phyloP scores from a whole-genome alignment of 2,113 vertebrate species.

The Planiliza haematocheilus region DNA sequence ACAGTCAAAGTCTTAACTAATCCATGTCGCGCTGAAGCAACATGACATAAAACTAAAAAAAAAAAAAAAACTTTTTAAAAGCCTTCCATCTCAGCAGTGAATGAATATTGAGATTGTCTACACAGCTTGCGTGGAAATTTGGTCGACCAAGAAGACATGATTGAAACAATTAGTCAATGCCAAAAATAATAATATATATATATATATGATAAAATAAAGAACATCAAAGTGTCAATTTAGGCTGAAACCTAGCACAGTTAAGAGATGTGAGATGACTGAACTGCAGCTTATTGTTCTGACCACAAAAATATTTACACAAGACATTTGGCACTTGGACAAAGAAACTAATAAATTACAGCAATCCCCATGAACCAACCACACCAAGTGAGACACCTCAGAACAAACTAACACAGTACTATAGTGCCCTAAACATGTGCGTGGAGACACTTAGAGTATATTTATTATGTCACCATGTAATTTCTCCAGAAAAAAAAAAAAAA shows the following conservation, averaged over 20 bases:
- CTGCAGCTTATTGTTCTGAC: conserved; percentile 63
- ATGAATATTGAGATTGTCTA: conserved; percentile 61
- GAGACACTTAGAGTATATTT: conserved; percentile 33
- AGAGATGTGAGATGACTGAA: conserved; percentile 41
- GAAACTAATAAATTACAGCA: conserved; percentile 43
- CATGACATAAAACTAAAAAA: conserved; percentile 28
- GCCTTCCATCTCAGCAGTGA: conserved; percentile 32
- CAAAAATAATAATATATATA: background rate
- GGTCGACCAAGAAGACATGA: conserved; percentile 39
- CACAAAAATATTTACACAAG: conserved; percentile 52
- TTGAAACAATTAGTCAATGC: conserved; percentile 13
- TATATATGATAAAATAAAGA: conserved; percentile 30
- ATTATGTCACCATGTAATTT: conserved; percentile 28
- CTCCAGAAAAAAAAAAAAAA: background rate
- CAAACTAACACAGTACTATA: conserved; percentile 36
- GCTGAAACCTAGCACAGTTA: conserved; percentile 6
- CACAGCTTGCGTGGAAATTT: conserved; percentile 48
- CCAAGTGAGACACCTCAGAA: conserved; percentile 41
- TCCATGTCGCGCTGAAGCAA: conserved; percentile 50
- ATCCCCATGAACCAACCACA: conserved; percentile 34
- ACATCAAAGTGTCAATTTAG: conserved; percentile 43
- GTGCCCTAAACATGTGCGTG: conserved; percentile 36
- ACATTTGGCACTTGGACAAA: conserved; percentile 68
- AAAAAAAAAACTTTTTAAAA: conserved; percentile 35
- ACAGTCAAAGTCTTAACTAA: conserved; percentile 63